Conservation (phyloP, 2,797 vertebrate genomes). For the Gadopsis bispinosus region DNA sequence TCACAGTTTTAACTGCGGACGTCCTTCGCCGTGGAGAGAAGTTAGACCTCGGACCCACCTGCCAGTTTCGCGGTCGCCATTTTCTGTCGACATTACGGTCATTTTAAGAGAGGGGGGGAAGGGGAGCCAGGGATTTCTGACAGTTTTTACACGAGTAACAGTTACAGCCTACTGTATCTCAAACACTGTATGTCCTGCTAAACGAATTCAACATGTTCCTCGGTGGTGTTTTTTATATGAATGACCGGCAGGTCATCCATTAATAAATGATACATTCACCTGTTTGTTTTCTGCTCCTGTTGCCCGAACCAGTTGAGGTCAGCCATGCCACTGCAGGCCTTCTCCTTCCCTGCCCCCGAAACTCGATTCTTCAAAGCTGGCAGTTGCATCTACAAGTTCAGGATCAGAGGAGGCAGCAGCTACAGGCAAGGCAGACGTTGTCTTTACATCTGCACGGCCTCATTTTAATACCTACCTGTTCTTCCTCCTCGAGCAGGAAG, state of each 20-base stretch:
- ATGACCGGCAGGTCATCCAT: not conserved
- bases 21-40: not conserved
- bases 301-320: conserved; percentile 1
- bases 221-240: not conserved
- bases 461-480: not conserved
- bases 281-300: not conserved
- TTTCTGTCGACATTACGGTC: conserved; percentile 69
- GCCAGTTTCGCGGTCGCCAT: not conserved
- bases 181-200: not conserved
- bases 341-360: conserved; percentile 86
- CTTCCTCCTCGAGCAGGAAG: not conserved
- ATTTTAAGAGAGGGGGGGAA: not conserved
- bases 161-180: rapidly evolving
- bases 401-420: conserved; percentile 84
- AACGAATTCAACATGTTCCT: not conserved
- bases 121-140: not conserved
- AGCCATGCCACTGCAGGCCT: conserved; percentile 85
- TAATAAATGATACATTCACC: not conserved
- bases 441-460: not conserved
- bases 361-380: conserved; percentile 86
- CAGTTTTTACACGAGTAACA: not conserved
- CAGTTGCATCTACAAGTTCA: conserved; percentile 86
- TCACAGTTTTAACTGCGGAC: conserved; percentile 51
- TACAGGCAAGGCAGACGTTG: conserved; percentile 79
- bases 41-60: not conserved